Evolutionary conservation across 2,113 vertebrate species (phyloP).

Genomic region (Phocoena sinus): DNA sequence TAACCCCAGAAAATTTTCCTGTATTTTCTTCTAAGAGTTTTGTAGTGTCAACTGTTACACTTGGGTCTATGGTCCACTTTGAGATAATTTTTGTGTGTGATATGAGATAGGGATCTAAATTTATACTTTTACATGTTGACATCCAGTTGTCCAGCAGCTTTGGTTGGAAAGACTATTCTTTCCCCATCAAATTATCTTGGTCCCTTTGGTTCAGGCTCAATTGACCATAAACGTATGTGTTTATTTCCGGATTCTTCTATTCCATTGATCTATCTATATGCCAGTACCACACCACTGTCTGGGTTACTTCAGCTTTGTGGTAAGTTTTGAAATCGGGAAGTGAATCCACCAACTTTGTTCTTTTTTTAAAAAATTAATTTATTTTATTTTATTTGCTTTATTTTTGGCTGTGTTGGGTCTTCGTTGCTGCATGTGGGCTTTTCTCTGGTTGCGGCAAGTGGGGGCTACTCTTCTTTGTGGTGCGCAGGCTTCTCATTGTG

Average conservation of each 20-base stretch:
- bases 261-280: background rate
- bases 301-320: background rate
- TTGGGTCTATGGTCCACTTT: background rate
- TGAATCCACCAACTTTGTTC: background rate
- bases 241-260: background rate
- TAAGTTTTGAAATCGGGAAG: conserved; percentile 9
- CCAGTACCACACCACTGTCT: background rate
- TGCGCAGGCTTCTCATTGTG: too few species aligned
- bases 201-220: background rate
- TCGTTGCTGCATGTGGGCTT: too few species aligned
- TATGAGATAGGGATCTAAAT: background rate
- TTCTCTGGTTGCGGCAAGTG: too few species aligned
- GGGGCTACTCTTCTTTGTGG: too few species aligned
- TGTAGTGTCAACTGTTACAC: background rate
- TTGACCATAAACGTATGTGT: background rate
- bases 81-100: background rate
- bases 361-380: background rate
- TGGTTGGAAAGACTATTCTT: background rate
- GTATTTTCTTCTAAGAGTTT: background rate
- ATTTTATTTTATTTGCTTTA: too few species aligned
- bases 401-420: too few species aligned
- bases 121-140: background rate
- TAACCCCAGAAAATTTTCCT: background rate
- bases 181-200: background rate
- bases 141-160: background rate